Evolutionary conservation across 2,888 invertebrate species (phyloP).

Genomic region (Cryptus armator): DNA sequence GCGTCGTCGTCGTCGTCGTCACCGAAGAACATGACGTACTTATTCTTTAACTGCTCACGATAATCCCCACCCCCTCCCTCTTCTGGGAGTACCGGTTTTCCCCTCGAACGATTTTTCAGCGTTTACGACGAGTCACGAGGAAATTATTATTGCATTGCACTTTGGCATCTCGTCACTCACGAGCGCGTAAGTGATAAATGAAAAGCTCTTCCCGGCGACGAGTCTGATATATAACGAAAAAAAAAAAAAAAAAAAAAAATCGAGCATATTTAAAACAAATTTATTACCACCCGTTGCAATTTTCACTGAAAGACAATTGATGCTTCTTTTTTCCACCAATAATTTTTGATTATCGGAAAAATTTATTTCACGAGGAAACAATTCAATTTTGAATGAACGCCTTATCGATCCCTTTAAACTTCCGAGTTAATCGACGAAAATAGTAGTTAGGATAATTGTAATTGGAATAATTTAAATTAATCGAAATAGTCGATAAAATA

Average conservation of each 20-base stretch:
- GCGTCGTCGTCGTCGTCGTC: conserved; percentile 28
- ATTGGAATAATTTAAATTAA: too few relatives aligned
- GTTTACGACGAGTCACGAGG: conserved; percentile 3
- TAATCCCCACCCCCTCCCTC: conserved; percentile 9
- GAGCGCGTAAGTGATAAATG: neutral
- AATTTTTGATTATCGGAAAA: neutral
- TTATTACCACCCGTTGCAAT: neutral
- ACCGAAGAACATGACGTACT: conserved; percentile 41
- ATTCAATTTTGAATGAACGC: too few relatives aligned
- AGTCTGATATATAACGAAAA: too few relatives aligned
- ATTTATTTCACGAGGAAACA: neutral
- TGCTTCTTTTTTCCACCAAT: neutral
- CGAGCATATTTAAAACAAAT: neutral
- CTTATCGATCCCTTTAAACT: too few relatives aligned
- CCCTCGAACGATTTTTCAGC: neutral
- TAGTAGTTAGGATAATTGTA: too few relatives aligned
- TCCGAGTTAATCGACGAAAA: too few relatives aligned
- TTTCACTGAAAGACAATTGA: neutral
- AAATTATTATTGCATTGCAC: neutral
- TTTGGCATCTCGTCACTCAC: neutral
- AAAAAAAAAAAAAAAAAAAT: neutral
- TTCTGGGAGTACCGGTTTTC: neutral
- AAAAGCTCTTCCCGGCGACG: neutral
- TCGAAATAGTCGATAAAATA: too few relatives aligned
- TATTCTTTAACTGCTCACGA: conserved; percentile 43